Evolutionary conservation across 2,113 vertebrate species (phyloP).

Genomic region (Ascaphus truei): DNA sequence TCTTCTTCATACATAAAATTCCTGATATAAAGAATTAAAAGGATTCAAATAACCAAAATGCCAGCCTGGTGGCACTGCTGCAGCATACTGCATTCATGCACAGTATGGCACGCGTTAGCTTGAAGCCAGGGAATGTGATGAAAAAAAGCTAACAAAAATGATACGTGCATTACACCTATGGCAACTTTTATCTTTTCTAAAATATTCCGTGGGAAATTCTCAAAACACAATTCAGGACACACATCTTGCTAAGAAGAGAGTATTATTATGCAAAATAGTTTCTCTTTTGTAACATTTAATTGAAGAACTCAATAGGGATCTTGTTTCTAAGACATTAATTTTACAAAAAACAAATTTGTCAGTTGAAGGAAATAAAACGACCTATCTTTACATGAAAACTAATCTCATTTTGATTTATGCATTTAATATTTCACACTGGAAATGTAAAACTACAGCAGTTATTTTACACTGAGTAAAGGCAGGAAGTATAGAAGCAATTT

Average conservation of each 20-base stretch:
- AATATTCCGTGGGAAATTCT: background rate
- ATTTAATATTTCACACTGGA: constrained; percentile 91
- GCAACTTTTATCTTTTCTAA: background rate
- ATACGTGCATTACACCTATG: background rate
- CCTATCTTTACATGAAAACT: constrained; percentile 69
- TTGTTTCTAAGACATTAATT: constrained; percentile 71
- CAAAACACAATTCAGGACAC: constrained; percentile 14
- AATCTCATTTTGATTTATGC: constrained; percentile 88
- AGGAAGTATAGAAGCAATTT: constrained; percentile 83
- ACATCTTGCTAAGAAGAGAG: constrained; percentile 17
- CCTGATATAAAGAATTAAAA: constrained; percentile 36
- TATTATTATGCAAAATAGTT: constrained; percentile 37
- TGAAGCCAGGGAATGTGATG: background rate
- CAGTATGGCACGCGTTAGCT: background rate
- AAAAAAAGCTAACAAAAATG: background rate
- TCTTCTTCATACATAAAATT: constrained; percentile 38
- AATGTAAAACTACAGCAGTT: constrained; percentile 75
- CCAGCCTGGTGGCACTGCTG: constrained; percentile 35
- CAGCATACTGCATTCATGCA: constrained; percentile 8
- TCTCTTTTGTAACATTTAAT: constrained; percentile 42
- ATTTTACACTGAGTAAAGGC: constrained; percentile 71
- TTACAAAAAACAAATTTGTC: constrained; percentile 83
- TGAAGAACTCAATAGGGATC: constrained; percentile 49
- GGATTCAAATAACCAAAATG: constrained; percentile 41
- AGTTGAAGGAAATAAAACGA: constrained; percentile 68